Conservation (phyloP, 2,113 vertebrate genomes). For the Caracal caracal region DNA sequence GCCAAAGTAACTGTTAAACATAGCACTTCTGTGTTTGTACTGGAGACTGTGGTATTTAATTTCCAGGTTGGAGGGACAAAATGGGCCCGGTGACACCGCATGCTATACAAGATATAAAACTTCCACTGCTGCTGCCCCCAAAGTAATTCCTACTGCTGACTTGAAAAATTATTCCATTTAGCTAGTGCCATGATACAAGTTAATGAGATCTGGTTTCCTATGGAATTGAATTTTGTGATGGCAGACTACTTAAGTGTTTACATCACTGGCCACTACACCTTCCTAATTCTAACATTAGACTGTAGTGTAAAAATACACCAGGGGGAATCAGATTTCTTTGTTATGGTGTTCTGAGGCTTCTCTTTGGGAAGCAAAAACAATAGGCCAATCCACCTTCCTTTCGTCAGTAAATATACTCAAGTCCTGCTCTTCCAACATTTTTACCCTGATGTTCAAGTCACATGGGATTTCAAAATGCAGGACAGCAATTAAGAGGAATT, state of each 20-base stretch:
- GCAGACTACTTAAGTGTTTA: conserved; percentile 40
- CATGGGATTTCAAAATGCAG: conserved; percentile 32
- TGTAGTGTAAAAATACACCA: conserved; percentile 42
- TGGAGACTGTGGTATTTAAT: conserved; percentile 8
- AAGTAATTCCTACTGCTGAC: conserved; percentile 25
- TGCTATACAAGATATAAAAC: not conserved
- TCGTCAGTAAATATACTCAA: conserved; percentile 10
- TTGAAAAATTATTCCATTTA: conserved; percentile 36
- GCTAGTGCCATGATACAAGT: not conserved
- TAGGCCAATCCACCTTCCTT: not conserved
- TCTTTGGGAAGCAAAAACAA: conserved; percentile 31
- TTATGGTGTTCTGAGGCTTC: not conserved
- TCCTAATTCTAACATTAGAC: conserved; percentile 61
- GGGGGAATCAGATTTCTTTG: not conserved
- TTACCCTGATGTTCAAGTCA: conserved; percentile 12
- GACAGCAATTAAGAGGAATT: conserved; percentile 42
- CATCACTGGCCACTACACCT: not conserved
- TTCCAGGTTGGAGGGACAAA: conserved; percentile 30
- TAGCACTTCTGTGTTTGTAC: not conserved
- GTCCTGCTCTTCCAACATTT: not conserved
- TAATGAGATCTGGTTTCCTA: conserved; percentile 47
- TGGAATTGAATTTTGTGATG: conserved; percentile 34
- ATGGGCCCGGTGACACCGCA: not conserved
- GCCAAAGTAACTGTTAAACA: conserved; percentile 47
- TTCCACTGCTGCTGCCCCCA: not conserved